Evolutionary conservation across 2,888 invertebrate species (phyloP).

Genomic region (Drosophila sordidula): DNA sequence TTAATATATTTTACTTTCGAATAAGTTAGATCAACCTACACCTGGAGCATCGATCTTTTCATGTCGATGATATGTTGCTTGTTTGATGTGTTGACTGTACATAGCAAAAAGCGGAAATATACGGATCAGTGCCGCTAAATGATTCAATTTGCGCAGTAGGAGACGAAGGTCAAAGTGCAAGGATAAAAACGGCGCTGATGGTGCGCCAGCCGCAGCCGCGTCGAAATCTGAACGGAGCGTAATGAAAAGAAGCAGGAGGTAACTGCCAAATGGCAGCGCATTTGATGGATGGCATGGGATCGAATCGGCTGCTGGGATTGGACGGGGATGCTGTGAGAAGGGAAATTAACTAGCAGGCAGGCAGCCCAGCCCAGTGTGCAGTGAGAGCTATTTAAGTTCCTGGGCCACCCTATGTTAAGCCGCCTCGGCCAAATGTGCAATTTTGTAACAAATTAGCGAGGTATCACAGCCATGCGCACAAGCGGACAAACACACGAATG

Average conservation of each 20-base stretch:
- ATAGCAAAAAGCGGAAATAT: not conserved
- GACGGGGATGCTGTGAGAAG: slow-evolving; percentile 23
- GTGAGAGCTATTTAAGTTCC: slow-evolving; percentile 11
- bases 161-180: slow-evolving; percentile 63
- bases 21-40: not conserved
- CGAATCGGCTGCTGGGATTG: slow-evolving; percentile 13
- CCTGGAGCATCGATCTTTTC: not conserved
- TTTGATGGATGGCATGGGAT: slow-evolving; percentile 50
- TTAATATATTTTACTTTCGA: no score
- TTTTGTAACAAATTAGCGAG: slow-evolving; percentile 78
- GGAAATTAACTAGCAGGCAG: slow-evolving; percentile 15
- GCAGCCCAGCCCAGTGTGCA: slow-evolving; percentile 8
- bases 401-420: slow-evolving; percentile 59
- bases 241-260: slow-evolving; percentile 37
- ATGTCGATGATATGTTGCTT: not conserved
- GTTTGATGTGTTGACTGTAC: slow-evolving; percentile 23
- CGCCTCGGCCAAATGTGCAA: slow-evolving; percentile 69
- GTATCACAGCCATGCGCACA: slow-evolving; percentile 25
- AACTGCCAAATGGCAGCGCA: slow-evolving; percentile 63
- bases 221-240: slow-evolving; percentile 29
- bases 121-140: slow-evolving; percentile 50
- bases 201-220: slow-evolving; percentile 7
- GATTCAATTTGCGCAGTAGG: slow-evolving; percentile 69
- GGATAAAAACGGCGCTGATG: slow-evolving; percentile 31
- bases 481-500: slow-evolving; percentile 7